Evolutionary conservation across 2,113 vertebrate genomes (phyloP).

Genomic region (Tenrec ecaudatus): DNA sequence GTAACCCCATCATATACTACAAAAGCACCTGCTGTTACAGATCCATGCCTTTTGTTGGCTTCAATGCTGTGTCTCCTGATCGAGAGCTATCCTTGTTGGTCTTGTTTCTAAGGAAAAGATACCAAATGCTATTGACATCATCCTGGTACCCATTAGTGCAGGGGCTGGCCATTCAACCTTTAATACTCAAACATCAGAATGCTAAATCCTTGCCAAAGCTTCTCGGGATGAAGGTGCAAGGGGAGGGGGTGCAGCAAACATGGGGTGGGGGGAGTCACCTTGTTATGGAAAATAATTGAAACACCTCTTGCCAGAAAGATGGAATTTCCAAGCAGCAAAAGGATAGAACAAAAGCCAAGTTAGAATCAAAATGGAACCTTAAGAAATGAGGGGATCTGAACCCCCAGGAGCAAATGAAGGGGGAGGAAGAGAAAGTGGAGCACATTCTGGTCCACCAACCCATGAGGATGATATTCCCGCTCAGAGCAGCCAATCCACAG

Average conservation of each 20-base stretch:
- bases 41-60: slow-evolving; percentile 30
- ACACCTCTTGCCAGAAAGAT: slow-evolving; percentile 59
- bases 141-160: neutral
- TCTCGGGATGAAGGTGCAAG: neutral
- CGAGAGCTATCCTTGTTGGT: neutral
- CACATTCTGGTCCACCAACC: too few relatives aligned
- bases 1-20: slow-evolving; percentile 31
- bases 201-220: neutral
- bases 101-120: slow-evolving; percentile 30
- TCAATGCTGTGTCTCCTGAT: neutral
- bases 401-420: too few relatives aligned
- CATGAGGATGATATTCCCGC: too few relatives aligned
- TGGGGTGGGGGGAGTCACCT: neutral
- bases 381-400: slow-evolving; percentile 68
- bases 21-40: slow-evolving; percentile 3
- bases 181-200: slow-evolving; percentile 47
- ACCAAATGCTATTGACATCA: neutral
- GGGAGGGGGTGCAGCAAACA: neutral
- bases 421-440: too few relatives aligned
- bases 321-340: slow-evolving; percentile 50
- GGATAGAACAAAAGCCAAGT: slow-evolving; percentile 49
- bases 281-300: slow-evolving; percentile 57
- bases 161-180: neutral
- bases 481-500: too few relatives aligned
- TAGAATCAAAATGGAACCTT: slow-evolving; percentile 61